Evolutionary conservation across 2,888 invertebrate species (phyloP).

Genomic region (Dorcus parallelipipedus): DNA sequence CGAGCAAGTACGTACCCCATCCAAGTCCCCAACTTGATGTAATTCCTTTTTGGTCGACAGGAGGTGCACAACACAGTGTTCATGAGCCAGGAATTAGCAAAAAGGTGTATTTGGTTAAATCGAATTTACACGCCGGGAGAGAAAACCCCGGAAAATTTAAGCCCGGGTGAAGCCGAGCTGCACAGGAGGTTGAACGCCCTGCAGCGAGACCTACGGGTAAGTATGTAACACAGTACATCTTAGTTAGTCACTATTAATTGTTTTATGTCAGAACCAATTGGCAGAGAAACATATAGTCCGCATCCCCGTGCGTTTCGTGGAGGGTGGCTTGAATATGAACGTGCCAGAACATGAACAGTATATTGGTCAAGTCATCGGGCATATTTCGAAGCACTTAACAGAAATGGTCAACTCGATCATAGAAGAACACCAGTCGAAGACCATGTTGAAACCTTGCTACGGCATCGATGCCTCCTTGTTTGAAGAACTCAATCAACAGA

Average conservation of each 20-base stretch:
- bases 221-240: background rate
- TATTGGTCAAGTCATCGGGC: slow-evolving; percentile 60
- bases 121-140: slow-evolving; percentile 58
- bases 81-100: slow-evolving; percentile 74
- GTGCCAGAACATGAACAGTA: slow-evolving; percentile 62
- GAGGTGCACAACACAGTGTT: slow-evolving; percentile 79
- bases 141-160: slow-evolving; percentile 55
- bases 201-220: slow-evolving; percentile 70
- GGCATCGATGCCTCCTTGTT: slow-evolving; percentile 62
- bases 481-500: slow-evolving; percentile 70
- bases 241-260: background rate
- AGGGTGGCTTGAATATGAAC: slow-evolving; percentile 51
- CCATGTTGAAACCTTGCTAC: slow-evolving; percentile 56
- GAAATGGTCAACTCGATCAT: slow-evolving; percentile 66
- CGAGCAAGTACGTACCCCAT: slow-evolving; percentile 59
- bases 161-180: slow-evolving; percentile 60
- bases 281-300: slow-evolving; percentile 70
- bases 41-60: slow-evolving; percentile 42
- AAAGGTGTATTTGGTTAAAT: slow-evolving; percentile 78
- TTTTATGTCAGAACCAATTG: slow-evolving; percentile 58
- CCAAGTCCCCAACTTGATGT: background rate
- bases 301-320: slow-evolving; percentile 54
- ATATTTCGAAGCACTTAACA: slow-evolving; percentile 65
- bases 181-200: slow-evolving; percentile 65
- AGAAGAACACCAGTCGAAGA: slow-evolving; percentile 63